Evolutionary conservation across 1,140 invertebrate genomes (phyloP), one percentile per base, ranked within the genome.

Genomic region (Macrobrachium rosenbergii): DNA sequence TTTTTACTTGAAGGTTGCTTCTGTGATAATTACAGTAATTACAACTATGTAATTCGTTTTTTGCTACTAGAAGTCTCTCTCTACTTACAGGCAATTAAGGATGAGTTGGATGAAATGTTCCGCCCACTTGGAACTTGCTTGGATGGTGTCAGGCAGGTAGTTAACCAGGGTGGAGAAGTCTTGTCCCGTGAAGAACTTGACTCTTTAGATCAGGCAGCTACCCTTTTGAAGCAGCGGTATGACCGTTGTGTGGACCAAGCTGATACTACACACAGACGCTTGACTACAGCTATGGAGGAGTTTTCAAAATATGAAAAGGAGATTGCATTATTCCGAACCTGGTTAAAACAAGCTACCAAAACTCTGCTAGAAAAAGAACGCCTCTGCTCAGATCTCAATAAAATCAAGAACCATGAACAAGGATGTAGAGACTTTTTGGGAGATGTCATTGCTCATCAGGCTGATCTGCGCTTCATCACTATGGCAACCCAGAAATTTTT

Each of bases 401-500:
- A 94, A 73, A 91, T 97, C 7, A 93, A 94, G 67, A 94, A 94
- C 67, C 95, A 95, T 90, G 94, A 94, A 0, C 96, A 97, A 84
- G 94, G 94, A 16, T 95, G 95, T 5, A 94, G 96, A 60, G 96
- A 97, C 88, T 97, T 99, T 92, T 95, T 97, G n/a, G 96, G 95
- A 82, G 97, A 99, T 92, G 96, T 99, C 0, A 97, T 98, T 90
- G 95, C 97, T 3, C 97, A 98, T 91, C 97, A 98, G 92, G 98
- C 97, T 2, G 98, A 99, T 92, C 92, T 98, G 2, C 93, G 97
- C 43, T 99, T 98, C 91, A 97, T 98, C 83, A 97, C 97, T 2
- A 98, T 99, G 95, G 95, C 96, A 0, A 97, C 96, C 0, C 97
- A 98, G 92, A 98, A 98, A 92, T 99, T 98, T 92, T 94, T 98